Evolutionary conservation across 2,888 invertebrate genomes (phyloP).

Genomic region (Lumbricus terrestris): DNA sequence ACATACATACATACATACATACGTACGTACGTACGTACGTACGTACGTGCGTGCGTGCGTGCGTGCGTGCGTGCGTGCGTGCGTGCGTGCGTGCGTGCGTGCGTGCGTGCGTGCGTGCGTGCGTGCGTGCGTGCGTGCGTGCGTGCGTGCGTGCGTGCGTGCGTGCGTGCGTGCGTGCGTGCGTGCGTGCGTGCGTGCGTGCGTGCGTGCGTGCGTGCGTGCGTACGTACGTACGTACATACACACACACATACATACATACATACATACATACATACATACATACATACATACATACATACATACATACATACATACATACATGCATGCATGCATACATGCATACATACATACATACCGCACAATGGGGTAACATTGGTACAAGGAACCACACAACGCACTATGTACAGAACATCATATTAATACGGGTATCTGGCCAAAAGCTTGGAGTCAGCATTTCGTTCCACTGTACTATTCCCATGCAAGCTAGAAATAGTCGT

Average conservation of each 20-base stretch:
- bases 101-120: neutral
- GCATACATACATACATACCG: constrained; percentile 11
- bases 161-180: neutral
- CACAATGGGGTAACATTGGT: too few relatives aligned
- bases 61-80: too few relatives aligned
- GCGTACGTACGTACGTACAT: neutral
- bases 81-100: too few relatives aligned
- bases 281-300: constrained; percentile 15
- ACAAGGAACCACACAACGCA: too few relatives aligned
- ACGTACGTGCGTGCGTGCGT: neutral
- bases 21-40: neutral
- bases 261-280: neutral
- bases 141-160: neutral
- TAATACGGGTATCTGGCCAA: too few relatives aligned
- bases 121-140: neutral
- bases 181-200: too few relatives aligned
- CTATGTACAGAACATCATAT: too few relatives aligned
- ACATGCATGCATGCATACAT: constrained; percentile 11
- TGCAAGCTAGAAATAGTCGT: too few relatives aligned
- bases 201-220: too few relatives aligned
- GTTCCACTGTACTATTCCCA: too few relatives aligned
- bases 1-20: neutral
- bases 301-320: neutral
- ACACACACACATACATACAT: neutral
- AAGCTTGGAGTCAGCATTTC: too few relatives aligned